Conservation (phyloP, 2,888 invertebrate species). For the Cosmorhoe ocellata region DNA sequence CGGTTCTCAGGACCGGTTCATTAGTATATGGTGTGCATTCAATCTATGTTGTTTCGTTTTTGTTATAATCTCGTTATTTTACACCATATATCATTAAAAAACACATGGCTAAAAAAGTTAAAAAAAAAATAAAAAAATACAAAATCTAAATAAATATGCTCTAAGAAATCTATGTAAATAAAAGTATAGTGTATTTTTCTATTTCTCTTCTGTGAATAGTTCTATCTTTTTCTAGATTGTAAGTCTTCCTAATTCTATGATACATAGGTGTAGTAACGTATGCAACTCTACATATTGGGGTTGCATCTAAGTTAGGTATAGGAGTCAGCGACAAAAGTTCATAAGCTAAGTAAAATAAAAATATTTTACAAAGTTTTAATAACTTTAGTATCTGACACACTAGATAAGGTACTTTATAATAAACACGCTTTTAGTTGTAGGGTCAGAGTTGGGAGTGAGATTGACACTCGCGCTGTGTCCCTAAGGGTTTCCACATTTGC, state of each 20-base stretch:
- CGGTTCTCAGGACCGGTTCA: not conserved
- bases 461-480: slow-evolving; percentile 7
- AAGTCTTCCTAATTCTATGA: slow-evolving; percentile 10
- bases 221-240: slow-evolving; percentile 4
- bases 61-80: not conserved
- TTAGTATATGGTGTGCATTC: slow-evolving; percentile 12
- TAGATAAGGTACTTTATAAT: slow-evolving; percentile 7
- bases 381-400: slow-evolving; percentile 10
- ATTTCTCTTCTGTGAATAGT: slow-evolving; percentile 17
- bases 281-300: not conserved
- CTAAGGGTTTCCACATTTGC: not conserved
- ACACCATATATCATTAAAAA: not conserved
- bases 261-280: not conserved
- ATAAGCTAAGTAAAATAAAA: not conserved
- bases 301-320: slow-evolving; percentile 1
- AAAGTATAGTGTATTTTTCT: slow-evolving; percentile 14
- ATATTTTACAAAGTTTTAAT: slow-evolving; percentile 4
- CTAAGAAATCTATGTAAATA: slow-evolving; percentile 13
- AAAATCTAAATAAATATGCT: slow-evolving; percentile 20
- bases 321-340: slow-evolving; percentile 7
- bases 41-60: not conserved
- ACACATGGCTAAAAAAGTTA: slow-evolving; percentile 21
- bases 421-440: slow-evolving; percentile 19
- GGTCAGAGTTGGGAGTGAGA: slow-evolving; percentile 25
- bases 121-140: slow-evolving; percentile 14